Percentiles rank a stretch among this genome's conserved stretches.
Evolutionary conservation across 2,797 vertebrate species (phyloP).

Genomic region (Onychomys arenicola): DNA sequence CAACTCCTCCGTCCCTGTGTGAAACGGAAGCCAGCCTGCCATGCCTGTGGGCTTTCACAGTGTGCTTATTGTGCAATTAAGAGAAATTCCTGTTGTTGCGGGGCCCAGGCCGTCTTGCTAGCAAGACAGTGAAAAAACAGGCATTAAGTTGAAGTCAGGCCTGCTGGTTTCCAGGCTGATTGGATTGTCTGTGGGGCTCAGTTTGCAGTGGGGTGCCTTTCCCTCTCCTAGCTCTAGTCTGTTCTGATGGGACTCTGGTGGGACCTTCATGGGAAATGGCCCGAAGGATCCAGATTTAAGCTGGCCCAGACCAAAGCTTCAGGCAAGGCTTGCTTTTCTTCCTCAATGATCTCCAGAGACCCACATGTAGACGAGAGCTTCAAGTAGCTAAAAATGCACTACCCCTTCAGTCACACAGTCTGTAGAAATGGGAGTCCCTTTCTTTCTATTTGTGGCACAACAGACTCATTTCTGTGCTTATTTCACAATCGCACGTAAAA

Average conservation of each 20-base stretch:
- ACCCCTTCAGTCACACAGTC: not conserved
- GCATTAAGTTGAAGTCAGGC: not conserved
- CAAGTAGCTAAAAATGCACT: not conserved
- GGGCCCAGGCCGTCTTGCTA: not conserved
- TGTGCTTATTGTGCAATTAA: conserved; percentile 24
- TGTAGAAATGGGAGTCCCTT: not conserved
- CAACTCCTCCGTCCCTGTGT: not conserved
- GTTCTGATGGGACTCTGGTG: not conserved
- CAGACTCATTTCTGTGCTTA: conserved; percentile 51
- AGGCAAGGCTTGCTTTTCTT: not conserved
- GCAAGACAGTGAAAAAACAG: not conserved
- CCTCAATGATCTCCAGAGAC: conserved; percentile 17
- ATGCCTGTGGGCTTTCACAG: not conserved
- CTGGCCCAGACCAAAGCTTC: conserved; percentile 31
- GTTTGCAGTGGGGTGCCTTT: not conserved
- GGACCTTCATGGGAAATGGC: not conserved
- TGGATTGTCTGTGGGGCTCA: not conserved
- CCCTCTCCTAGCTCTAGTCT: not conserved
- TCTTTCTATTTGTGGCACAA: conserved; percentile 40
- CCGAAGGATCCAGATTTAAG: not conserved
- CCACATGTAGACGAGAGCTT: not conserved
- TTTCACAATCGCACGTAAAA: conserved; percentile 59
- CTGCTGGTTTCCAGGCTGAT: not conserved
- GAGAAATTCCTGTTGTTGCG: not conserved
- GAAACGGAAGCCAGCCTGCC: not conserved